Evolutionary conservation across 2,888 invertebrate genomes (phyloP).

Genomic region (Trissonchulus latispiculum): DNA sequence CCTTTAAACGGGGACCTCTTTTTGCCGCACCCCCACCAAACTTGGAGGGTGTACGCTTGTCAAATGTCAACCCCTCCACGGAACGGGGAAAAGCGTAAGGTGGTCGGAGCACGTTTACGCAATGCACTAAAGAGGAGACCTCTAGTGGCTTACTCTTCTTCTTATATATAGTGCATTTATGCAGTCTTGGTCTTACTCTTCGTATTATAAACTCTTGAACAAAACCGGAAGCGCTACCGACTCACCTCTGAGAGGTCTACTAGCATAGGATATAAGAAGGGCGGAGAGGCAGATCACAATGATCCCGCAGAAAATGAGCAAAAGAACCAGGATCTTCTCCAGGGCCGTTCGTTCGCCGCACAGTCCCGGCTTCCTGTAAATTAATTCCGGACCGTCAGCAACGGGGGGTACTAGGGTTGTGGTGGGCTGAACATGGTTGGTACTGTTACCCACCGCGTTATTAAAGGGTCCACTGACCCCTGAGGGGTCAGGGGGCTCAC

Average conservation of each 20-base stretch:
- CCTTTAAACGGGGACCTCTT: no score
- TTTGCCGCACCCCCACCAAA: no score
- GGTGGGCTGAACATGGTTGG: neutral
- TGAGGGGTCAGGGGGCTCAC: neutral
- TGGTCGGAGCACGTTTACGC: no score
- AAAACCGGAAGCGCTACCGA: no score
- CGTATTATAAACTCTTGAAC: no score
- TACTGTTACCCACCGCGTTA: neutral
- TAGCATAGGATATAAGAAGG: neutral
- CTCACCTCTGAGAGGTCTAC: neutral
- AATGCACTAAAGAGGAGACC: no score
- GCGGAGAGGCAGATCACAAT: neutral
- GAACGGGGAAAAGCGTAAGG: no score
- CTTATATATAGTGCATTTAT: no score
- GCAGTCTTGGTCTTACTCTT: no score
- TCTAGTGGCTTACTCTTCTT: no score
- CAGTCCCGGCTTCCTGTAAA: conserved; percentile 3
- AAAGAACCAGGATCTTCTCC: neutral
- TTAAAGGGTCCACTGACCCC: neutral
- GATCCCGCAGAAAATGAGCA: conserved; percentile 2
- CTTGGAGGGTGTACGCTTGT: no score
- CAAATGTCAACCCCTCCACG: no score
- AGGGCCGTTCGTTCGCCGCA: neutral
- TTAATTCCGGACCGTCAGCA: neutral
- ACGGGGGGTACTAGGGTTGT: neutral